Base-by-base conservation (phyloP, 35 echinoderm and acorn worm species). In the Diadema setosum region DNA sequence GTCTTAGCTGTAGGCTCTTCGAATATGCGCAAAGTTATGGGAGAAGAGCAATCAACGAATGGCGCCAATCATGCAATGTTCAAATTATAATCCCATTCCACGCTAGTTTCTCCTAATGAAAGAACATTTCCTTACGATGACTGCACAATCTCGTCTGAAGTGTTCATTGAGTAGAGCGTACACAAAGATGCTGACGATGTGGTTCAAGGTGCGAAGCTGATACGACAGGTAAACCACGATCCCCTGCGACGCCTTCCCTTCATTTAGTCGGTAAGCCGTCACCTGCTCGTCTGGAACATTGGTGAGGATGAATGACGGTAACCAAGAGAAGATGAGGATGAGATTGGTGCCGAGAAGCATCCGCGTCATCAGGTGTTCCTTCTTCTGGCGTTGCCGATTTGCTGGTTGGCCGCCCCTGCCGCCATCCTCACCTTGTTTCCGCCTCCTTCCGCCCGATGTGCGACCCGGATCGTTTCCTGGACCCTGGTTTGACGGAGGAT, bases 151-250 rank as follows among this genome's bases (percentile, higher is more conserved):
- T 42, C 37, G 29, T 78, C 73, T 39, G 37, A 78, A 78, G 20
- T 78, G 29, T 78, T 26, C 73, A 41, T 78, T 78, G 20, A 78
- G 73, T n/a, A 78, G 73, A 41, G 73, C 73, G 73, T 78, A 78
- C 29, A 78, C 73, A 24, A 78, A 78, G 33, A 78, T 78, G 35
- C 73, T 41, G 37, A 78, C 73, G 5, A 78, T 78, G 73, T 78
- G 73, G 44, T 78, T 78, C 9, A 78, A 41, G 40, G 40, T 44
- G 9, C 73, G 73, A n/a, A 78, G 20, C 40, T 78, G 73, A 20
- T 78, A 78, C 6, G 35, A 16, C 9, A 78, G 25, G 29, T 14
- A 26, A 6, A 78, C 73, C 24, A 78, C 40, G 40, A 78, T 42
- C 34, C 73, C 37, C 24, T 78, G 73, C 25, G 73, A 78, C 9